phyloP scores from a whole-genome alignment of 2,888 invertebrate genomes.

The Poecilobothrus nobilitatus region DNA sequence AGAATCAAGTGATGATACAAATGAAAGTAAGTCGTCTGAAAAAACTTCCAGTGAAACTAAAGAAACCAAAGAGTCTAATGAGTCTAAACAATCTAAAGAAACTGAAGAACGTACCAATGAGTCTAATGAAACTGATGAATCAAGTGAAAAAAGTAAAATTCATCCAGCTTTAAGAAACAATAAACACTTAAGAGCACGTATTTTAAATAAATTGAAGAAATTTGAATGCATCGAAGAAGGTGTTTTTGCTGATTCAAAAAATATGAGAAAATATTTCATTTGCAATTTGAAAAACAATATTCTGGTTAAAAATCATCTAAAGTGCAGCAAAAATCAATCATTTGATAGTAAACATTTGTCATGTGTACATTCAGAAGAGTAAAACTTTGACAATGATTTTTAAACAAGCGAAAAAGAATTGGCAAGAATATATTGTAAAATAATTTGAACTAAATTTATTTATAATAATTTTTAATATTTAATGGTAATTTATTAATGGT shows the following conservation, averaged over 20 bases:
- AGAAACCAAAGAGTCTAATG: constrained; percentile 11
- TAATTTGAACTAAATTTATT: background rate
- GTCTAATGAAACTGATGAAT: constrained; percentile 11
- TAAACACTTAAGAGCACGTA: background rate
- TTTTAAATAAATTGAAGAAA: background rate
- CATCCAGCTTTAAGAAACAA: background rate
- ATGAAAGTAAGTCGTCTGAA: constrained; percentile 9
- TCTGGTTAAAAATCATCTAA: constrained; percentile 17
- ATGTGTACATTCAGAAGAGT: constrained; percentile 14
- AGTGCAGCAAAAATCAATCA: constrained; percentile 20
- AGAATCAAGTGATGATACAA: background rate
- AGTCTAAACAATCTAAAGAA: constrained; percentile 9
- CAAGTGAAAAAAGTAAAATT: constrained; percentile 15
- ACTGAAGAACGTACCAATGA: background rate
- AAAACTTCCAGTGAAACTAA: constrained; percentile 3
- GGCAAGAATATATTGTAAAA: no score
- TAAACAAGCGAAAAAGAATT: no score
- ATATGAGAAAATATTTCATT: constrained; percentile 25
- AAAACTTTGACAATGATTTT: background rate
- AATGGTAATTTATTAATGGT: no score
- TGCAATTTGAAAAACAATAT: constrained; percentile 21
- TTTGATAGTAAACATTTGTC: constrained; percentile 16
- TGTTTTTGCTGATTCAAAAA: constrained; percentile 21
- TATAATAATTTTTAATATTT: background rate
- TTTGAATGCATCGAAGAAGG: constrained; percentile 23